These are phyloP conservation scores for Neolamprologus tretocephalus DNA, from an alignment of 2,113 vertebrate genomes.

Conservation along the genomic window DNA sequence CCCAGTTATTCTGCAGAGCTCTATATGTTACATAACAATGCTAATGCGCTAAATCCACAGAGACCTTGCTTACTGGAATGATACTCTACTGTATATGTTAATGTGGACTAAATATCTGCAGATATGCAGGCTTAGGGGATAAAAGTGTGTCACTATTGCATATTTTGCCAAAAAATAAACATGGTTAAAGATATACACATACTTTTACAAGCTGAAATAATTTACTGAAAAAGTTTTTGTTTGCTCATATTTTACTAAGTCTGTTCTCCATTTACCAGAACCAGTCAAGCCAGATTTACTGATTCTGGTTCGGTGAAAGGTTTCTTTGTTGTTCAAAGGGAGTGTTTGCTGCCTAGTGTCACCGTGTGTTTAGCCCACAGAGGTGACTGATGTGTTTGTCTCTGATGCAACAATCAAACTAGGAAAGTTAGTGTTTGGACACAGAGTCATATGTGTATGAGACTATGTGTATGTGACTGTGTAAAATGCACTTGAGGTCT, in stretches of 20 bases:
- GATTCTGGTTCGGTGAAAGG: not conserved
- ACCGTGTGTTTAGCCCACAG: not conserved
- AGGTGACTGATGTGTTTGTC: not conserved
- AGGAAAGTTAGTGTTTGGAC: not conserved
- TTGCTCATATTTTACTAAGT: not conserved
- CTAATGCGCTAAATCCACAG: not conserved
- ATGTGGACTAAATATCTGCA: not conserved
- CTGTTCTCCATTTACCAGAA: not conserved
- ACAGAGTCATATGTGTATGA: not conserved
- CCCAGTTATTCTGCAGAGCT: not conserved
- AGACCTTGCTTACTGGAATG: not conserved
- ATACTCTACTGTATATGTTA: not conserved
- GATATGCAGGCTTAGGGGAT: not conserved
- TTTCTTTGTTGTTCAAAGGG: not conserved
- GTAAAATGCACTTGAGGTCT: not conserved
- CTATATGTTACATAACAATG: conserved; percentile 7
- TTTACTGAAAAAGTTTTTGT: not conserved
- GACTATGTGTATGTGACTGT: not conserved
- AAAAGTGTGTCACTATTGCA: not conserved
- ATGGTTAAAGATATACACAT: not conserved
- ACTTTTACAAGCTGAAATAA: not conserved
- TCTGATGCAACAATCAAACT: not conserved
- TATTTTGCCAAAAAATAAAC: not conserved
- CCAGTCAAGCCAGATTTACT: not conserved
- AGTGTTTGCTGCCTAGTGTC: not conserved